Conservation (phyloP, 1,140 invertebrate genomes). For the Popillia japonica region DNA sequence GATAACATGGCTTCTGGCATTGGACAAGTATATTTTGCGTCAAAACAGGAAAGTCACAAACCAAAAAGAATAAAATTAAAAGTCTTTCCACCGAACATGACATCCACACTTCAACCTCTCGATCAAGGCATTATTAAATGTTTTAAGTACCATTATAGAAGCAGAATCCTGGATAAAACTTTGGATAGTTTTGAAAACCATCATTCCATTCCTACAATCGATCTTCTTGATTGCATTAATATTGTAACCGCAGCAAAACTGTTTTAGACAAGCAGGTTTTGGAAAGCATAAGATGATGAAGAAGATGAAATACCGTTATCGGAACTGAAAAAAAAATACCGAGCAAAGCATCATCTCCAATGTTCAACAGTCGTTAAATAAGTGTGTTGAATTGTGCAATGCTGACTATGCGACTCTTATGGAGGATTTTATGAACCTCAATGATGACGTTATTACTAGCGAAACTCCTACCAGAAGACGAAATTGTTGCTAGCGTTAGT, state of each 20-base stretch:
- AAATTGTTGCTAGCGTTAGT: slow-evolving; percentile 1
- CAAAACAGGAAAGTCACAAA: no score
- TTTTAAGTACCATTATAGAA: no score
- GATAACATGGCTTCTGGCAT: background rate
- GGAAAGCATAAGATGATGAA: slow-evolving; percentile 30
- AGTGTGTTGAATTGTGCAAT: slow-evolving; percentile 20
- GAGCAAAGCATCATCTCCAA: background rate
- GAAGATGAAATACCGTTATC: slow-evolving; percentile 19
- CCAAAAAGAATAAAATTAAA: no score
- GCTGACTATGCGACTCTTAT: background rate
- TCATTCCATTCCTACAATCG: no score
- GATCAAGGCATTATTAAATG: no score
- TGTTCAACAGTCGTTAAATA: slow-evolving; percentile 13
- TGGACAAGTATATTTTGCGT: background rate
- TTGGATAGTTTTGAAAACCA: background rate
- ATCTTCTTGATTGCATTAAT: no score
- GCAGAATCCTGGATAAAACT: background rate
- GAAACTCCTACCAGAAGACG: background rate
- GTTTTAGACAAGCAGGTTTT: slow-evolving; percentile 38
- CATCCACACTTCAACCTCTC: no score
- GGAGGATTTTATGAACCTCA: background rate
- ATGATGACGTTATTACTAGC: background rate
- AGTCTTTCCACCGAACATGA: no score
- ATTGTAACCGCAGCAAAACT: no score
- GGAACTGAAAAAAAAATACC: slow-evolving; percentile 20